Base-by-base conservation (phyloP, 2,797 vertebrate genomes). In the Sebastolobus altivelis region DNA sequence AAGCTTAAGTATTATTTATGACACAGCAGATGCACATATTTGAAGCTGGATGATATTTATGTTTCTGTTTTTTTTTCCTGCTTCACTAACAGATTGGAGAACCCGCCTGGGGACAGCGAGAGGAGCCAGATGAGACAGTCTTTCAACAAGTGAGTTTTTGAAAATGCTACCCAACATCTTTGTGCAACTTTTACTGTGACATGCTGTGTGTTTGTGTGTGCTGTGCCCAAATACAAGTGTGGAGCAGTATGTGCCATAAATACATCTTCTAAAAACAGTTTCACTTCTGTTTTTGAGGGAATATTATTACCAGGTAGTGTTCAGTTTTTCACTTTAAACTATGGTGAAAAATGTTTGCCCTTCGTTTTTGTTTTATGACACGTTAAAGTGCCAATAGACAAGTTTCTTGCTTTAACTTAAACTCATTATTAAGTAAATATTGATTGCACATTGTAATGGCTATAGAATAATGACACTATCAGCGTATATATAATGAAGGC, bases 101-200 rank as follows among this genome's bases (percentile, higher is more conserved):
- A 94, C 60, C 95, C 95, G 22, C 95, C 95, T 1, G 95, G 95
- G 37, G 92, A 93, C 12, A 82, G 43, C 20, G 90, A 85, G 65
- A 78, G 40, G 74, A 95, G 94, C 79, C 92, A 89, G 49, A 94
- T 52, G 2, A 94, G 95, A 65, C 94, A 95, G 73, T 87, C 91
- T 63, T 96, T 96, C 85, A 94, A 96, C 92, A 95, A 84, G 96
- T 96, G 84, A 90, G 94, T 55, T 72, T 83, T 60, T 74, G 29
- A 80, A 71, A 79, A 81, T 8, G 13, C 14, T 5, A 7, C 59
- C 27, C 13, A 12, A 72, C 14, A 20, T 73, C 38, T 87, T 20
- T 75, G 31, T 31, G 25, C 1, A n/a, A 62, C 46, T 61, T 73
- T 37, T 1, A 33, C 5, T 46, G 31, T 65, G 66, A 11, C n/a